These are phyloP conservation scores for Elmis aenea DNA, from an alignment of 2,888 invertebrate genomes.

Conservation along the genomic window DNA sequence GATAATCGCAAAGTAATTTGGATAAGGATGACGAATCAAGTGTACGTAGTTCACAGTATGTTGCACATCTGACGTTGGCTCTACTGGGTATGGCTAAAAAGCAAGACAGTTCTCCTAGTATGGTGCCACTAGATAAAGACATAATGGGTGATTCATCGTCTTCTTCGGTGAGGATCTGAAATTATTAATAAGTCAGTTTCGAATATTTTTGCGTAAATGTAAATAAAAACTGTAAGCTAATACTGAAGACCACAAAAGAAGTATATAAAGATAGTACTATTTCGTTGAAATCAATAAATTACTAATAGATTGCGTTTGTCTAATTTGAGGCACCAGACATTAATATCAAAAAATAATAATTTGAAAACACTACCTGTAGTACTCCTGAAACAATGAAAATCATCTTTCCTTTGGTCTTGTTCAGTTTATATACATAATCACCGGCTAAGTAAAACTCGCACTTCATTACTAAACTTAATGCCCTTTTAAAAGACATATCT, in stretches of 20 bases:
- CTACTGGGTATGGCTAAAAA: conserved; percentile 45
- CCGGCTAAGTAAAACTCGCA: conserved; percentile 52
- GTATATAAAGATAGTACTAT: no score
- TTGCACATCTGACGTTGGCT: conserved; percentile 45
- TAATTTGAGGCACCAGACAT: no score
- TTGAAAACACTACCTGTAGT: conserved; percentile 48
- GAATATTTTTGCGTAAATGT: no score
- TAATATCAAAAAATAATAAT: no score
- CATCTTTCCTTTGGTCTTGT: conserved; percentile 50
- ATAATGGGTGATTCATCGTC: conserved; percentile 54
- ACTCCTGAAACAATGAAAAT: conserved; percentile 52
- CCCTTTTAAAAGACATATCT: conserved; percentile 50
- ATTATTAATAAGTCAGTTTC: no score
- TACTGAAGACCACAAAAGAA: no score
- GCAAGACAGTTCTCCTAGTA: conserved; percentile 50
- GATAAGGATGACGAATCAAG: conserved; percentile 48
- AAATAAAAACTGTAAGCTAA: no score
- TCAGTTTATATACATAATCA: conserved; percentile 49
- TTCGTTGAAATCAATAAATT: no score
- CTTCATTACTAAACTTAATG: conserved; percentile 49
- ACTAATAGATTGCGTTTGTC: no score
- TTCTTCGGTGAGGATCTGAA: conserved; percentile 46
- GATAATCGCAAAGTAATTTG: conserved; percentile 49
- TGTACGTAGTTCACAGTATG: conserved; percentile 52
- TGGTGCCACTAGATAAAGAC: conserved; percentile 52